Evolutionary conservation across 2,113 vertebrate species (phyloP), one percentile per base, ranked within the genome.

Genomic region (Entelurus aequoreus): DNA sequence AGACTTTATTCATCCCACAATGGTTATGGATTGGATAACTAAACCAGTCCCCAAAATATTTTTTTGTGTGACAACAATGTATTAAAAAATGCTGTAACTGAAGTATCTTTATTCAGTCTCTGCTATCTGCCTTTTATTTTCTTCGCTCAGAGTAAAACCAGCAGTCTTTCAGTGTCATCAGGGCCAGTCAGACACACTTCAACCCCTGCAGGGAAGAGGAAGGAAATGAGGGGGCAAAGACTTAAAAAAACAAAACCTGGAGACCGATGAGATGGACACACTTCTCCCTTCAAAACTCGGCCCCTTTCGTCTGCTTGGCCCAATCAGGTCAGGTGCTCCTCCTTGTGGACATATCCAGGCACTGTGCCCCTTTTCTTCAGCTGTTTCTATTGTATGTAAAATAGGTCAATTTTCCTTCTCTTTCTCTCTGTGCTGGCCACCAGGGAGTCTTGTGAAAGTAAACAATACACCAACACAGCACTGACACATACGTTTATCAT

Each of bases 381-480:
- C 68, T 68, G 61, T 78, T 83, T 76, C 69, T 72, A 70, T 65
- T 78, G 58, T 74, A 68, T 69, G 63, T 75, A 54, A 60, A 68
- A 69, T 68, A 60, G 70, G 74, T 72, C 72, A 16, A 19, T 46
- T 38, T 63, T 53, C 13, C 15, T 44, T 59, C 5, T 16, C 21
- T 79, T 70, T 69, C 63, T 81, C 66, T 82, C 79, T 77, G 72
- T 77, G 55, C 82, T 79, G 85, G 84, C 71, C 82, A 84, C 88
- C 88, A 88, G 86, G 86, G 86, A 89, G 80, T 82, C 81, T 85
- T 87, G 84, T 85, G 84, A 86, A 42, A 64, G 74, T 79, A 83
- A 75, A 62, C 78, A 79, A 50, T 76, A 79, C 49, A 68, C 71
- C 69, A 74, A 72, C 71, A 79, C 71, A 76, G 67, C 78, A 78